phyloP scores from a whole-genome alignment of 2,113 vertebrate genomes.

The Arizona elegans region DNA sequence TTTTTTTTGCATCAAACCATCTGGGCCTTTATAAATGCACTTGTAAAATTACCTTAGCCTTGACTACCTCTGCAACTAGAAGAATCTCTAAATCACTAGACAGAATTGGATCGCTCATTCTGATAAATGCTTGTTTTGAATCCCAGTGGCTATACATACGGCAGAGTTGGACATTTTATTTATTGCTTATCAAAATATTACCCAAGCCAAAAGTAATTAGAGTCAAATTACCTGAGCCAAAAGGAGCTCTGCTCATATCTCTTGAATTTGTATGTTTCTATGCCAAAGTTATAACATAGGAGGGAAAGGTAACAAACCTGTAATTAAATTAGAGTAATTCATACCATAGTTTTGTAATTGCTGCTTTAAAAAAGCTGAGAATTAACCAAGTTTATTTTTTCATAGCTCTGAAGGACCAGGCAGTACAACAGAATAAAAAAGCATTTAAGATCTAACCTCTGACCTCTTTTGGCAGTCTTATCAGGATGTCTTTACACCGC shows the following conservation, averaged over 20 bases:
- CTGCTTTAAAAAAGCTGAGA: not conserved
- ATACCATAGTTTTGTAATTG: slow-evolving; percentile 7
- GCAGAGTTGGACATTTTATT: fast-evolving
- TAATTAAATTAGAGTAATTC: slow-evolving; percentile 42
- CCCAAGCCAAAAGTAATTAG: not conserved
- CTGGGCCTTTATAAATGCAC: not conserved
- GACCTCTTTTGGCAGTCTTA: slow-evolving; percentile 84
- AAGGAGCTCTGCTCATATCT: slow-evolving; percentile 82
- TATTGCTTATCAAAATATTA: not conserved
- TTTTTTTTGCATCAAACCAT: not conserved
- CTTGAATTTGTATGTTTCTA: slow-evolving; percentile 75
- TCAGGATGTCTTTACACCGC: slow-evolving; percentile 87
- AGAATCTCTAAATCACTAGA: slow-evolving; percentile 56
- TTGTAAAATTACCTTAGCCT: not conserved
- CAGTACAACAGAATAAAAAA: not conserved
- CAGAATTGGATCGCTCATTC: slow-evolving; percentile 55
- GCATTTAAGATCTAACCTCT: slow-evolving; percentile 41
- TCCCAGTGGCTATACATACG: not conserved
- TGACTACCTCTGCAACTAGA: not conserved
- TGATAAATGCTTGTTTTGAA: slow-evolving; percentile 15
- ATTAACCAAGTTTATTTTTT: not conserved
- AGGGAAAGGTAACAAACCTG: slow-evolving; percentile 83
- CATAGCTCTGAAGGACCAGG: not conserved
- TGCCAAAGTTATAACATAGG: slow-evolving; percentile 91
- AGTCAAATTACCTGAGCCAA: slow-evolving; percentile 85